Evolutionary conservation across 1,140 invertebrate genomes (phyloP), one percentile per base, ranked within the genome.

Genomic region (Dryas iulia): DNA sequence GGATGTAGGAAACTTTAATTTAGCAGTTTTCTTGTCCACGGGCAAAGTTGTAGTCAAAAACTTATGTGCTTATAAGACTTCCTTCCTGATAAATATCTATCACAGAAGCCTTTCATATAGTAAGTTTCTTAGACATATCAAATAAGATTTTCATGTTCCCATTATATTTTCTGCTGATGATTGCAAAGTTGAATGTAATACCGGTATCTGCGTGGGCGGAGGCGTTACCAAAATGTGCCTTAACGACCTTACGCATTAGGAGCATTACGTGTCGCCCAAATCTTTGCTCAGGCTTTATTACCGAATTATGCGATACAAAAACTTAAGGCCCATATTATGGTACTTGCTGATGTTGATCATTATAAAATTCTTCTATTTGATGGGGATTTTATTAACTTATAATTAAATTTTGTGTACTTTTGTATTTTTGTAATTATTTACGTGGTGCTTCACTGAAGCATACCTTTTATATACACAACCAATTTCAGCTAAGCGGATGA

Each of bases 271-370:
- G 52, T 64, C 52, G 52, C 47, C 61, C 53, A 33, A 33, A 64
- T 18, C 60, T 31, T 21, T 14, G 5, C 8, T 18, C 7, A 0
- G 33, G 25, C 52, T 56, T 64, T 64, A 64, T 64, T 64, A 64
- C 26, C 52, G 11, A 56, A 64, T 64, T 64, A 64, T 63, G 10
- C 61, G 28, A 31, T 23, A 54, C 47, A 56, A 56, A 64, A 64
- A 64, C 47, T 64, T 23, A 8, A 28, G 39, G 24, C 12, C 8
- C 35, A 52, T 5, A 52, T 30, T 56, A 56, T 64, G 61, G 52
- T 53, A 54, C 54, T 30, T 25, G 52, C 24, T 26, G 21, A 47
- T 47, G 14, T 47, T 47, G 25, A 47, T 56, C 59, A 26, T 28
- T 52, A 26, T n/a, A 8, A 61, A 5, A 8, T 30, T 56, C 11